These are phyloP conservation scores for Heliconius erato DNA, from an alignment of 2,888 invertebrate genomes.

Conservation along the genomic window DNA sequence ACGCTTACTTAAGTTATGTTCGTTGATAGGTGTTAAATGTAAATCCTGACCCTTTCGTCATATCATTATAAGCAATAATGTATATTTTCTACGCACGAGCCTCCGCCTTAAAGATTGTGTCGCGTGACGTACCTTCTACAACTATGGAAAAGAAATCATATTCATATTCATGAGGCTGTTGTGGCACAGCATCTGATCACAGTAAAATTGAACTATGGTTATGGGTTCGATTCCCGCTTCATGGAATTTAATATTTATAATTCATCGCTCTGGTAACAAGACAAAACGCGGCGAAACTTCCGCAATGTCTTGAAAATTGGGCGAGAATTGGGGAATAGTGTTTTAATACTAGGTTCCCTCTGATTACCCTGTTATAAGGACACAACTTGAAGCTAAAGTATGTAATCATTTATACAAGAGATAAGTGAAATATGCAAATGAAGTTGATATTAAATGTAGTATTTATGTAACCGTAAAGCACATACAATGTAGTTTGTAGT, in stretches of 20 bases:
- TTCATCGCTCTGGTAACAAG: no score
- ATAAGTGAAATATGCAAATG: constrained; percentile 29
- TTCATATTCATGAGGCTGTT: no score
- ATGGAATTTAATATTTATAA: no score
- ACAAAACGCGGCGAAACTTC: no score
- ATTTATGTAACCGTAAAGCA: constrained; percentile 8
- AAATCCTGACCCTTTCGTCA: constrained; percentile 54
- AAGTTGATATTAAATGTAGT: constrained; percentile 21
- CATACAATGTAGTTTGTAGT: background rate
- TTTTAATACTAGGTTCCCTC: no score
- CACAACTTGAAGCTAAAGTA: no score
- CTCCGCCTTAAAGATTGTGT: constrained; percentile 33
- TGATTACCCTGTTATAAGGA: no score
- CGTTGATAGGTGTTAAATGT: constrained; percentile 52
- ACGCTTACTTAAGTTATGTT: constrained; percentile 26
- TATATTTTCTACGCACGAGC: constrained; percentile 57
- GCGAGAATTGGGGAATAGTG: no score
- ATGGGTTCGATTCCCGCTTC: no score
- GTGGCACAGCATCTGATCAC: no score
- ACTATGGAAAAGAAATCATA: constrained; percentile 34
- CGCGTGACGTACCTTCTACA: constrained; percentile 36
- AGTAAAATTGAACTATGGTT: no score
- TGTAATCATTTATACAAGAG: constrained; percentile 27
- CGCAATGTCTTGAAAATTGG: no score
- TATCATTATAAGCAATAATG: constrained; percentile 53